Percentiles rank a stretch among this genome's conserved stretches.
These are phyloP conservation scores for Clitarchus hookeri DNA, from an alignment of 2,888 invertebrate genomes.

Conservation along the genomic window DNA sequence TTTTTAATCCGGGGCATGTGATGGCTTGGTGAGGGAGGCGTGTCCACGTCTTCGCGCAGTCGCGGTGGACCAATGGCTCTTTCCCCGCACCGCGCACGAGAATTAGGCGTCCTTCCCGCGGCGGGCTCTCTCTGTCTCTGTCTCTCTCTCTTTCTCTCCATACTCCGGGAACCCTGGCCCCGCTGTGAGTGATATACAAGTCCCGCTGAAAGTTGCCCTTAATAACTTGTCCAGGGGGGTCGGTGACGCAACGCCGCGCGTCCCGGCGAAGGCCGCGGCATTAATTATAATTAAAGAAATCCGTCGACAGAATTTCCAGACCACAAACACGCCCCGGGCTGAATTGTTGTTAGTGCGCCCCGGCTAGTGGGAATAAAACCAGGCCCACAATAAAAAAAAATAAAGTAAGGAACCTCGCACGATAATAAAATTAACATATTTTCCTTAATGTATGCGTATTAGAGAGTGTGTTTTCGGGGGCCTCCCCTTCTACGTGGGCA, in stretches of 20 bases:
- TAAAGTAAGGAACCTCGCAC: background rate
- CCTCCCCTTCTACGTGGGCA: background rate
- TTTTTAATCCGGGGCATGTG: too few relatives aligned
- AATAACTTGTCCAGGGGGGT: constrained; percentile 8
- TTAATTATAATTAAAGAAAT: constrained; percentile 14
- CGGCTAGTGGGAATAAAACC: background rate
- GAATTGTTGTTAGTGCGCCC: background rate
- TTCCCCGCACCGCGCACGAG: too few relatives aligned
- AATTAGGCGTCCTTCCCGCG: too few relatives aligned
- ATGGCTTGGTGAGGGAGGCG: too few relatives aligned
- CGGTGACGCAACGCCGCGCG: background rate
- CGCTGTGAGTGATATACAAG: constrained; percentile 3
- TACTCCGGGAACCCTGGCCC: too few relatives aligned
- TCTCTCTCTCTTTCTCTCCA: too few relatives aligned
- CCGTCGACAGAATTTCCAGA: constrained; percentile 14
- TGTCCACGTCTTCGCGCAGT: too few relatives aligned
- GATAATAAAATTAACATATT: constrained; percentile 14
- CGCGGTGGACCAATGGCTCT: too few relatives aligned
- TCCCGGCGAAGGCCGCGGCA: background rate
- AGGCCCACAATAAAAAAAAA: background rate
- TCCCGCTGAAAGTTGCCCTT: background rate
- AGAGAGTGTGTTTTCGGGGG: background rate
- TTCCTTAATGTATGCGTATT: constrained; percentile 14
- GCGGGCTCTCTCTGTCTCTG: too few relatives aligned
- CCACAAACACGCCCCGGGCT: constrained; percentile 14